Evolutionary conservation across 2,797 vertebrate species (phyloP).

Genomic region (Rhinatrema bivittatum): DNA sequence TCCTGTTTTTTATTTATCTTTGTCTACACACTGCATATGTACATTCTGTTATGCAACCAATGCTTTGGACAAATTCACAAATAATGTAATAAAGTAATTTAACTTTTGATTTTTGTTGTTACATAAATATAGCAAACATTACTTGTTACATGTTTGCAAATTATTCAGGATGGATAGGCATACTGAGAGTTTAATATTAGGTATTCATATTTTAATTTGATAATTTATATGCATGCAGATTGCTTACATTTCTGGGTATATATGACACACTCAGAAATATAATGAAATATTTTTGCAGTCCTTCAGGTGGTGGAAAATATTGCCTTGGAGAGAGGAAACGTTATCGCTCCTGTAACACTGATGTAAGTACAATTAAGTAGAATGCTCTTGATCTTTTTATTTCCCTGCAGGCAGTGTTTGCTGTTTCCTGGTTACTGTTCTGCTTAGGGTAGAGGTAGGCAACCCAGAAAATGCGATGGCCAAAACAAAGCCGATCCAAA

Average conservation of each 20-base stretch:
- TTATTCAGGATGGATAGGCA: too few relatives aligned
- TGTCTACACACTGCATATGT: background rate
- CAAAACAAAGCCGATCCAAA: background rate
- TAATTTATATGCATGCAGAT: background rate
- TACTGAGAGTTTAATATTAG: too few relatives aligned
- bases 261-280: too few relatives aligned
- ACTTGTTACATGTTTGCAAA: constrained; percentile 7
- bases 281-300: constrained; percentile 80
- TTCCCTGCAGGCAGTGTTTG: too few relatives aligned
- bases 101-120: too few relatives aligned
- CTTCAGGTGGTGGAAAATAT: constrained; percentile 93
- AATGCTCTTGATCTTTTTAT: too few relatives aligned
- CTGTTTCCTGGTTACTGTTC: too few relatives aligned
- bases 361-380: constrained; percentile 76
- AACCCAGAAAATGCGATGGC: too few relatives aligned
- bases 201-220: background rate
- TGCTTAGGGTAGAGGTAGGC: too few relatives aligned
- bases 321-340: constrained; percentile 95
- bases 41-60: constrained; percentile 1
- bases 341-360: constrained; percentile 92
- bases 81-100: too few relatives aligned
- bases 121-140: constrained; percentile 29
- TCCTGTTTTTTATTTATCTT: too few relatives aligned
- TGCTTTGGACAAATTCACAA: too few relatives aligned
- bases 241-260: background rate